These are phyloP conservation scores for Melanotaenia trifasciata DNA, from an alignment of 2,797 vertebrate genomes.

Conservation along the genomic window DNA sequence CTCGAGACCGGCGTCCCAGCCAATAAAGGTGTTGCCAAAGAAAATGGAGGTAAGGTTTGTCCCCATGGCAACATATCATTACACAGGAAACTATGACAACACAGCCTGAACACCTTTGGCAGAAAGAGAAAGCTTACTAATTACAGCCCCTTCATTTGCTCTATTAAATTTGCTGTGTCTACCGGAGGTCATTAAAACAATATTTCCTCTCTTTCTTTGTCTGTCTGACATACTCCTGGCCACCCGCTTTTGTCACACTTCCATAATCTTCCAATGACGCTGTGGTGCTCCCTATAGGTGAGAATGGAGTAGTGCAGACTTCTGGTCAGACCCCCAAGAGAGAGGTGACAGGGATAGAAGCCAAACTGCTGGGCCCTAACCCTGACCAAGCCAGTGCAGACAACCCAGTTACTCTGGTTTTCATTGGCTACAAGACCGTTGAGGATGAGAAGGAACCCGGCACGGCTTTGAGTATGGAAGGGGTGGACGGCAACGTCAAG, in stretches of 20 bases:
- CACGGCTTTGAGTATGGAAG: slow-evolving; percentile 88
- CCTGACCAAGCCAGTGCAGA: slow-evolving; percentile 87
- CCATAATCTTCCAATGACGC: slow-evolving; percentile 29
- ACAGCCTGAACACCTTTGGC: slow-evolving; percentile 23
- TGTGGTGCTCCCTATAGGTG: slow-evolving; percentile 74
- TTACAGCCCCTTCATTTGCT: slow-evolving; percentile 49
- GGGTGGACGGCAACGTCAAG: slow-evolving; percentile 88
- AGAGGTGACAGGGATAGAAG: slow-evolving; percentile 90
- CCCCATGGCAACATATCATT: slow-evolving; percentile 59
- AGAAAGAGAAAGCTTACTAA: slow-evolving; percentile 36
- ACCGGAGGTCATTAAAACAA: slow-evolving; percentile 66
- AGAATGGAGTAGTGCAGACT: slow-evolving; percentile 80
- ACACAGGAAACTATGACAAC: slow-evolving; percentile 62
- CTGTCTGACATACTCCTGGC: slow-evolving; percentile 22
- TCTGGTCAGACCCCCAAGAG: slow-evolving; percentile 83
- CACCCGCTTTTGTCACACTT: slow-evolving; percentile 8
- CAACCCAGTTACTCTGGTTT: slow-evolving; percentile 95
- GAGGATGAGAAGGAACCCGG: slow-evolving; percentile 89
- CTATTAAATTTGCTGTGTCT: slow-evolving; percentile 41
- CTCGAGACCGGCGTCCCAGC: slow-evolving; percentile 85
- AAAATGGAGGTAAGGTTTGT: slow-evolving; percentile 73
- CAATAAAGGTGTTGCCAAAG: slow-evolving; percentile 78
- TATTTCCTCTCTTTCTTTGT: slow-evolving; percentile 60
- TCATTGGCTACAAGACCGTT: slow-evolving; percentile 97
- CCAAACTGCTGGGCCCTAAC: slow-evolving; percentile 85